These are phyloP conservation scores for Epizoanthus illoricatus DNA, from an alignment of 92 coral and sea anemone species.

Conservation along the genomic window DNA sequence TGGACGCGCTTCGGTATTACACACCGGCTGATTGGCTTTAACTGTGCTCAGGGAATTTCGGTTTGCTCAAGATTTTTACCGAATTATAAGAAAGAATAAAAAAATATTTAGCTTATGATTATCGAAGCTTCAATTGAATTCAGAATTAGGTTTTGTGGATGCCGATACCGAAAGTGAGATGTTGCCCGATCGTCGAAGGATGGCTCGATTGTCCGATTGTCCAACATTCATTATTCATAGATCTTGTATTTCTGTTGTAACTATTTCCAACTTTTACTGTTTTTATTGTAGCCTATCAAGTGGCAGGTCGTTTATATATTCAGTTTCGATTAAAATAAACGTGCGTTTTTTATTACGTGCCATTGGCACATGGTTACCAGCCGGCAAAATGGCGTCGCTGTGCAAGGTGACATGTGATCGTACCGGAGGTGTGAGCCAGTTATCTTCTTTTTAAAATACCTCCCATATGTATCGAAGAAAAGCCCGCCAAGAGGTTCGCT, in stretches of 20 bases:
- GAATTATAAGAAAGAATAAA: not conserved
- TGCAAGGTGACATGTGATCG: constrained; percentile 18
- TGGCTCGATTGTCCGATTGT: not conserved
- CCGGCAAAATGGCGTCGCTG: constrained; percentile 19
- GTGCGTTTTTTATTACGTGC: no score
- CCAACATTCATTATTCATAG: not conserved
- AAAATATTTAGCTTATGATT: not conserved
- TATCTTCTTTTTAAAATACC: no score
- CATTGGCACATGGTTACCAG: no score
- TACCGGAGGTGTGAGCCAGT: constrained; percentile 14
- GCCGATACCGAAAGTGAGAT: constrained; percentile 24
- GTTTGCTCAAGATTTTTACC: not conserved
- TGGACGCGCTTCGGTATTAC: not conserved
- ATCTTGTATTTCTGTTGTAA: not conserved
- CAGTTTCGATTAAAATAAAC: not conserved
- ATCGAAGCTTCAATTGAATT: not conserved
- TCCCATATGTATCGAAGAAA: no score
- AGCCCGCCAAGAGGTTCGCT: not conserved
- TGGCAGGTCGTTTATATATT: not conserved
- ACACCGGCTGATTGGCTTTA: no score
- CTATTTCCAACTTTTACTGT: not conserved
- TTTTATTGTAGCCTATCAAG: no score
- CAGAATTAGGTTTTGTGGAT: not conserved
- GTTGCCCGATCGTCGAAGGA: not conserved
- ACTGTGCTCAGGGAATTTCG: no score